These are phyloP conservation scores for Rhynchopsitta pachyrhyncha DNA, from an alignment of 2,113 vertebrate genomes.

Conservation along the genomic window DNA sequence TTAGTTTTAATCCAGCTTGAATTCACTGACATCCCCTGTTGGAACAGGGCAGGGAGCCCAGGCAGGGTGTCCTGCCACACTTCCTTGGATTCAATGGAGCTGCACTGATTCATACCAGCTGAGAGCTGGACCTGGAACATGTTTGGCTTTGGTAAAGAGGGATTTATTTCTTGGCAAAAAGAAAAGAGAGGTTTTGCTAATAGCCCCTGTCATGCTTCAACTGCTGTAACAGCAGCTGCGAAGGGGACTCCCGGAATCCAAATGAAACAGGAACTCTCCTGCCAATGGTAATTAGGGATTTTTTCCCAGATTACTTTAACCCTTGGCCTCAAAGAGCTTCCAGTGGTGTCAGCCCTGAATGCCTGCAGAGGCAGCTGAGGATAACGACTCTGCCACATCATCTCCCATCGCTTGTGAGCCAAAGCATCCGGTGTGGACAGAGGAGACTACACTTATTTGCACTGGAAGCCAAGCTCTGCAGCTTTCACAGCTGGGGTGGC, in stretches of 20 bases:
- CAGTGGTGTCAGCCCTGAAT: not conserved
- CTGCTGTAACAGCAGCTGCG: slow-evolving; percentile 30
- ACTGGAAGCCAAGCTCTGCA: not conserved
- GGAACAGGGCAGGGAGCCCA: not conserved
- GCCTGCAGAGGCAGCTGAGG: not conserved
- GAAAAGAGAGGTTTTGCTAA: slow-evolving; percentile 1
- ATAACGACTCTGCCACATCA: accelerated
- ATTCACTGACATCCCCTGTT: not conserved
- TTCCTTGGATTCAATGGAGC: not conserved
- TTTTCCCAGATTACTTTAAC: not conserved
- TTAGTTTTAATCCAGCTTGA: not conserved
- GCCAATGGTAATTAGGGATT: not conserved
- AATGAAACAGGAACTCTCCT: slow-evolving; percentile 31
- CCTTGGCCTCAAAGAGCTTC: not conserved
- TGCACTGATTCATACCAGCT: not conserved
- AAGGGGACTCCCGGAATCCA: not conserved
- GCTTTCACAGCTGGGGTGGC: not conserved
- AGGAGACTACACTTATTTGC: not conserved
- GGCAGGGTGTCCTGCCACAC: not conserved
- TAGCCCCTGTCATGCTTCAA: slow-evolving; percentile 3
- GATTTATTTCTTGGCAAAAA: slow-evolving; percentile 50
- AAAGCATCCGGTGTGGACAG: not conserved
- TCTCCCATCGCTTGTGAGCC: not conserved
- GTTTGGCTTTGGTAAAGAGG: slow-evolving; percentile 5
- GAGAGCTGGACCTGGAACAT: not conserved